Percentiles rank a stretch among this genome's conserved stretches.
Conservation (phyloP, 2,888 invertebrate genomes). For the Drosophila paramelanica region DNA sequence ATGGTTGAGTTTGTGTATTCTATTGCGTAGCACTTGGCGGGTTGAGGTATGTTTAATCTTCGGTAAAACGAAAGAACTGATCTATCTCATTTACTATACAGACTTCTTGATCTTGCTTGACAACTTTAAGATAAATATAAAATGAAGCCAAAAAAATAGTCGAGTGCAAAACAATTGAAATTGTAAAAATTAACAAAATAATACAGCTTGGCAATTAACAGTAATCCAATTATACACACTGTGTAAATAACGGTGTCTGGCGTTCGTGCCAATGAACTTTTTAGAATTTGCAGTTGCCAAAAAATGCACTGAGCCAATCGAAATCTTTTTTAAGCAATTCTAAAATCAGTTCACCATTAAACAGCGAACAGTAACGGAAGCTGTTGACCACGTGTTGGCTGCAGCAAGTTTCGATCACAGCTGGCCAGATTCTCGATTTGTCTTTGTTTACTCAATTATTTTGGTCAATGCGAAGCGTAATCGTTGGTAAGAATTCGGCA, state of each 20-base stretch:
- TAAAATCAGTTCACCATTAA: constrained; percentile 12
- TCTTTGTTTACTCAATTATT: constrained; percentile 31
- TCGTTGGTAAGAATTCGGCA: constrained; percentile 18
- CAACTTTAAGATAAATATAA: too few species aligned
- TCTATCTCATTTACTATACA: too few species aligned
- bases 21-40: too few species aligned
- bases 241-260: not conserved
- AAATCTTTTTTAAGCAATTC: constrained; percentile 18
- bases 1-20: too few species aligned
- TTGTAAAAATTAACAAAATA: not conserved
- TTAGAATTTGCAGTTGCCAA: constrained; percentile 22
- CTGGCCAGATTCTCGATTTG: constrained; percentile 18
- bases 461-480: constrained; percentile 17
- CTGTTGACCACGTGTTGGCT: constrained; percentile 34
- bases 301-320: constrained; percentile 14
- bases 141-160: too few species aligned
- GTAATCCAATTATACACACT: not conserved
- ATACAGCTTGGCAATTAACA: not conserved
- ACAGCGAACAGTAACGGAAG: constrained; percentile 1
- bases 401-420: constrained; percentile 15
- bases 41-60: too few species aligned
- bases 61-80: too few species aligned
- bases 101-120: too few species aligned
- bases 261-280: constrained; percentile 43
- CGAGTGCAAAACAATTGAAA: too few species aligned